Conservation (phyloP, 2,888 invertebrate genomes). For the Minunthozetes semirufus region DNA sequence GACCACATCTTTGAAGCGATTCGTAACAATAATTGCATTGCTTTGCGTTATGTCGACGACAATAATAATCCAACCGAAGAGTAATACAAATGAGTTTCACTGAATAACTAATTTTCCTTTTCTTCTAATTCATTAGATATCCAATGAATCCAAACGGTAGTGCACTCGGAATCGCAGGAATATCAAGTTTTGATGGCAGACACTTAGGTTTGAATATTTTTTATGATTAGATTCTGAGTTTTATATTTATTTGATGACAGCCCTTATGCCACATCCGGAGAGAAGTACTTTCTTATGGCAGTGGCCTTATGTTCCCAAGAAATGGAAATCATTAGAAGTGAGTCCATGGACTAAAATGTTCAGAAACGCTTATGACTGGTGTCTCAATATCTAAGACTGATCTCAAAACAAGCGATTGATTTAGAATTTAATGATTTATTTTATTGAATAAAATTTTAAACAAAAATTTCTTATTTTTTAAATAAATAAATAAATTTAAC, state of each 20-base stretch:
- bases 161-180: conserved; percentile 72
- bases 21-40: conserved; percentile 58
- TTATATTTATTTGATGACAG: conserved; percentile 48
- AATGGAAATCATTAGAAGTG: conserved; percentile 50
- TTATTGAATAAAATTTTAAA: neutral
- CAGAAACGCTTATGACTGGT: conserved; percentile 62
- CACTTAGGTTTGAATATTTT: conserved; percentile 56
- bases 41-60: conserved; percentile 79
- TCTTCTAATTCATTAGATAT: conserved; percentile 53
- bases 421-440: neutral
- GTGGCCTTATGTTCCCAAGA: conserved; percentile 64
- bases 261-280: conserved; percentile 99
- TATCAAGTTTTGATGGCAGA: conserved; percentile 81
- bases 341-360: conserved; percentile 92
- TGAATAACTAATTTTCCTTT: neutral
- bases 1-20: conserved; percentile 46
- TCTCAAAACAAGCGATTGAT: neutral
- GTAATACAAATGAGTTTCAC: conserved; percentile 20
- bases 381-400: conserved; percentile 6
- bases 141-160: conserved; percentile 95
- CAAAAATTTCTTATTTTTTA: too few relatives aligned
- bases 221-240: neutral
- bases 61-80: conserved; percentile 58
- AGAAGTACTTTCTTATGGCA: conserved; percentile 83
- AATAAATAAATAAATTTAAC: too few relatives aligned